Evolutionary conservation across 1,140 invertebrate genomes (phyloP).

Genomic region (Tachypleus tridentatus): DNA sequence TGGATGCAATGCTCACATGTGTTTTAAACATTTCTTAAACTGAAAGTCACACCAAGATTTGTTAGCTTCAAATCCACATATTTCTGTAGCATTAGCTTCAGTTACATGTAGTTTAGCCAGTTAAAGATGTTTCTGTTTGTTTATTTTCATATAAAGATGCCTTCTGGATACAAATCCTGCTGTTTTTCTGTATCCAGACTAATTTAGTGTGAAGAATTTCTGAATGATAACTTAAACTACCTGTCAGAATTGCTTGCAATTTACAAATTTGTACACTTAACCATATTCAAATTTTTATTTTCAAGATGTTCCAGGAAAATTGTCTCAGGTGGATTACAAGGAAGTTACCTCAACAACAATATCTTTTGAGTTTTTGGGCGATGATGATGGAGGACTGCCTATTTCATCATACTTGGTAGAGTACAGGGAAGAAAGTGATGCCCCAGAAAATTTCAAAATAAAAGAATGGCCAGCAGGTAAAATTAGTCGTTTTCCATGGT

Average conservation of each 20-base stretch:
- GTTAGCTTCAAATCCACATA: too few species aligned
- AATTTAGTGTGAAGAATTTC: not conserved
- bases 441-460: constrained; percentile 51
- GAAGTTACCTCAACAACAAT: constrained; percentile 57
- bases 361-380: constrained; percentile 57
- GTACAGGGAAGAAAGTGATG: constrained; percentile 50
- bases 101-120: too few species aligned
- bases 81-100: too few species aligned
- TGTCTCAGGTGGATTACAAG: constrained; percentile 17
- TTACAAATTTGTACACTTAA: too few species aligned
- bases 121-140: too few species aligned
- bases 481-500: too few species aligned
- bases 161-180: too few species aligned
- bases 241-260: not conserved
- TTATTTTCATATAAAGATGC: too few species aligned
- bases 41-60: too few species aligned
- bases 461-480: constrained; percentile 44
- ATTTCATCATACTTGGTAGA: constrained; percentile 55
- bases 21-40: too few species aligned
- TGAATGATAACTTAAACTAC: not conserved
- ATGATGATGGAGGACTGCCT: constrained; percentile 56
- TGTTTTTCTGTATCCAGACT: too few species aligned
- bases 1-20: too few species aligned
- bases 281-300: not conserved
- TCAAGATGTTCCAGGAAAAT: constrained; percentile 16